Percentiles rank a stretch among this genome's conserved stretches.
These are phyloP conservation scores for Gymnopithys bicolor DNA, from an alignment of 2,797 vertebrate genomes.

Conservation along the genomic window DNA sequence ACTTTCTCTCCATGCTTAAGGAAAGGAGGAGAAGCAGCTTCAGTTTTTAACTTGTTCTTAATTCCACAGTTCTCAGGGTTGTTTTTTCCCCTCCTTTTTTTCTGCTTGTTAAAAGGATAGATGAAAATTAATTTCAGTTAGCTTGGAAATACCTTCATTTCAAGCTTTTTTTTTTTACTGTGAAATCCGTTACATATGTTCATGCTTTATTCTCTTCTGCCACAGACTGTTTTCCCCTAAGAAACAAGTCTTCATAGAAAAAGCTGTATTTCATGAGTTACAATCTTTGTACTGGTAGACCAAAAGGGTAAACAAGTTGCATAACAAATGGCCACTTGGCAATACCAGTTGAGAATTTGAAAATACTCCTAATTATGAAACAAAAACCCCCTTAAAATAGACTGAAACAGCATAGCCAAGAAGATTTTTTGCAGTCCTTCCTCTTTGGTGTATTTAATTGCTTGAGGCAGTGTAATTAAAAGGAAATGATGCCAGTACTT, in stretches of 20 bases:
- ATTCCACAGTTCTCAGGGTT: neutral
- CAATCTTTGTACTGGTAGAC: conserved; percentile 47
- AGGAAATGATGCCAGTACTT: conserved; percentile 34
- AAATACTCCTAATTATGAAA: conserved; percentile 64
- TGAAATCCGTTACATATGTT: conserved; percentile 27
- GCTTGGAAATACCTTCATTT: neutral
- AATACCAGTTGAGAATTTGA: conserved; percentile 32
- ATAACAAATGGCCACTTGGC: conserved; percentile 56
- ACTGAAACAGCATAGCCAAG: conserved; percentile 8
- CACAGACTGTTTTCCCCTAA: conserved; percentile 13
- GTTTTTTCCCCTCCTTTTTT: neutral
- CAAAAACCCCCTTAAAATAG: neutral
- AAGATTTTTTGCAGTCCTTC: conserved; percentile 13
- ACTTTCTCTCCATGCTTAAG: neutral
- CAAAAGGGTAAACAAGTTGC: conserved; percentile 59
- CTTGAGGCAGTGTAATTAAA: conserved; percentile 48
- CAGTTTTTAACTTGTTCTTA: neutral
- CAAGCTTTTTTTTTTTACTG: neutral
- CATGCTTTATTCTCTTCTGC: neutral
- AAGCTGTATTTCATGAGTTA: conserved; percentile 12
- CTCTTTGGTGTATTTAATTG: conserved; percentile 31
- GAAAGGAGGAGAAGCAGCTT: neutral
- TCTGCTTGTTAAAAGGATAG: neutral
- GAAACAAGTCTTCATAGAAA: conserved; percentile 42
- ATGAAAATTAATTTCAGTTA: neutral